A percentile compares a stretch with the other conserved stretches of the same genome.
These are phyloP conservation scores for Diadegma fenestrale DNA, from an alignment of 2,888 invertebrate genomes.

Conservation along the genomic window DNA sequence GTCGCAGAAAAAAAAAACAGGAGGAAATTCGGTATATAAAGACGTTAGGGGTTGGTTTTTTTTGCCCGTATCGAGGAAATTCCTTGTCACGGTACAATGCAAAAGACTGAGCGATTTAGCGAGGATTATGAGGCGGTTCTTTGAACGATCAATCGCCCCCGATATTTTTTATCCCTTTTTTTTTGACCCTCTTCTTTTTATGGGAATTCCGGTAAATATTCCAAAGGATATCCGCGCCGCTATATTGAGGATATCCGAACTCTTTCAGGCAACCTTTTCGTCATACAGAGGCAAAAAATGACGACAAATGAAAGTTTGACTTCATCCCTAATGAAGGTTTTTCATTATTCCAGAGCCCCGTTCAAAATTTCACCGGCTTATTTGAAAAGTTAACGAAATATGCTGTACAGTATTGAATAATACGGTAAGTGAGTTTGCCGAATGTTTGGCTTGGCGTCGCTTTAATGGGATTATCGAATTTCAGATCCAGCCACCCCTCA, in stretches of 20 bases:
- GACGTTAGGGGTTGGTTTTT: conserved; percentile 23
- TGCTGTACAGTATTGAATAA: conserved; percentile 41
- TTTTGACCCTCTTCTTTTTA: conserved; percentile 4
- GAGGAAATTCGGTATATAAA: conserved; percentile 12
- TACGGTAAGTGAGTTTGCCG: conserved; percentile 62
- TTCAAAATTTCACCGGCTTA: background rate
- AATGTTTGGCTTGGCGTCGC: conserved; percentile 68
- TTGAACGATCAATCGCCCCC: conserved; percentile 34
- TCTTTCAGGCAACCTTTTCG: background rate
- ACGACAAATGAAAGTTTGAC: background rate
- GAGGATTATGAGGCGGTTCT: conserved; percentile 6
- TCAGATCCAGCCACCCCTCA: conserved; percentile 64
- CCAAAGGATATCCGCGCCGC: background rate
- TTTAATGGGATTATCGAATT: conserved; percentile 77
- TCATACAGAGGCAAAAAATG: background rate
- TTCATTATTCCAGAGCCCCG: background rate
- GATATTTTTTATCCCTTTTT: conserved; percentile 43
- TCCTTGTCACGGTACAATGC: conserved; percentile 75
- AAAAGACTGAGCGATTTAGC: conserved; percentile 54
- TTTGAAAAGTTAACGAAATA: conserved; percentile 11
- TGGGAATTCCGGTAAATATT: background rate
- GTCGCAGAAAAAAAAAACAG: conserved; percentile 18
- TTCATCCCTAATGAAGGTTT: background rate
- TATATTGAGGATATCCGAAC: conserved; percentile 26
- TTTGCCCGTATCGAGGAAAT: conserved; percentile 62